Conservation (phyloP, 2,113 vertebrate genomes). For the Bothrops jararaca region DNA sequence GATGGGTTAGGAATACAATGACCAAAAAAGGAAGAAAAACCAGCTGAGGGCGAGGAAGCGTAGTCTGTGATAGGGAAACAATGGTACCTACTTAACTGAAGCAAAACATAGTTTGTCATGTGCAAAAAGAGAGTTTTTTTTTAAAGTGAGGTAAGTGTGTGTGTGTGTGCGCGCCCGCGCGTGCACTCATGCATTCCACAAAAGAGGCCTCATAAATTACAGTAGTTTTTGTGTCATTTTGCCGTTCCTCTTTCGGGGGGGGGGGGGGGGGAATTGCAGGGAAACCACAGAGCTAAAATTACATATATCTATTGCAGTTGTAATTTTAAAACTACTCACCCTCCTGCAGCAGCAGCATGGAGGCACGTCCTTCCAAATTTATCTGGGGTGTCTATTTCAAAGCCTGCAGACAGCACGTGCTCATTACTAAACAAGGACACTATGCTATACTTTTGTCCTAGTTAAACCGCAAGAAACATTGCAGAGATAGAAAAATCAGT, state of each 20-base stretch:
- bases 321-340: slow-evolving; percentile 74
- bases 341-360: slow-evolving; percentile 94
- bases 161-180: no score
- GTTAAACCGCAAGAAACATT: slow-evolving; percentile 77
- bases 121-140: not conserved
- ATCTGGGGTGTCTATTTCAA: slow-evolving; percentile 96
- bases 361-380: slow-evolving; percentile 94
- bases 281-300: slow-evolving; percentile 10
- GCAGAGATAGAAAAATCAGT: slow-evolving; percentile 80
- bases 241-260: not conserved
- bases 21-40: not conserved
- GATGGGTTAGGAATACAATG: not conserved
- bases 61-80: not conserved
- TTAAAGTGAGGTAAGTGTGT: not conserved
- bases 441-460: slow-evolving; percentile 93
- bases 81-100: not conserved
- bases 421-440: slow-evolving; percentile 92
- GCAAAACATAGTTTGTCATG: not conserved
- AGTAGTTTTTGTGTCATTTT: not conserved
- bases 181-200: not conserved
- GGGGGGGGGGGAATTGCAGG: not conserved
- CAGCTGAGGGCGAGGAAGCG: not conserved
- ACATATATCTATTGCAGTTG: not conserved
- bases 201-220: not conserved
- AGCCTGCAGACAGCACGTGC: slow-evolving; percentile 96